Base-by-base conservation (phyloP, 1,140 invertebrate genomes). In the Oryctes rhinoceros region DNA sequence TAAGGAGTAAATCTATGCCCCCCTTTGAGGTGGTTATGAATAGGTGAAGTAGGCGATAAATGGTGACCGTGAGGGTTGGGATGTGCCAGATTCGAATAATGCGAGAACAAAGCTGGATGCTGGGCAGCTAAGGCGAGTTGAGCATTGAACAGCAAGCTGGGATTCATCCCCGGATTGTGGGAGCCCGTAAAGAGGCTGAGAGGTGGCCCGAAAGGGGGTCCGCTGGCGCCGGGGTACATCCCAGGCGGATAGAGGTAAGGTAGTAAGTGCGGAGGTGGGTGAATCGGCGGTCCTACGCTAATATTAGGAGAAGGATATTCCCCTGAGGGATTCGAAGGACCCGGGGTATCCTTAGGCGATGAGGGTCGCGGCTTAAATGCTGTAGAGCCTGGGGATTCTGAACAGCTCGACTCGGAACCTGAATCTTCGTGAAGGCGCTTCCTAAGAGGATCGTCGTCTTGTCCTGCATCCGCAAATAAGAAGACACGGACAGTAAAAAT, bases 211-310 rank as follows among this genome's bases (percentile, higher is more conserved):
- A 94, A 92, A 75, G 95, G 91, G 0, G 91, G 93, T 5, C 89
- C 89, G 6, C 84, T 87, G 5, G 85, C 82, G 4, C 91, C 90
- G 18, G 93, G 94, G 88, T 97, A 97, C 76, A 97, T 88, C 2
- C 94, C 95, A n/a, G 94, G 94, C 0, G 94, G 94, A 86, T 96
- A 96, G 15, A 97, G 91, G 90, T 97, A 97, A 79, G 96, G 96
- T 82, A 97, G 89, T 75, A 97, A 90, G 86, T 93, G 92, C 49
- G 92, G 91, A 15, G 94, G 94, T 11, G 95, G 95, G 85, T 96
- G 95, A 11, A 96, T 93, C 9, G 96, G 95, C 20, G 95, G 95
- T 10, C 96, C 96, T 4, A 96, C 93, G 6, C 94, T 95, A 30
- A 96, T 95, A 88, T 96, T 96, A 3, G 95, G 94, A 62, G 94